Percentiles rank a stretch among this genome's conserved stretches.
Evolutionary conservation across 2,113 vertebrate species (phyloP).

Genomic region (Percina caprodes): DNA sequence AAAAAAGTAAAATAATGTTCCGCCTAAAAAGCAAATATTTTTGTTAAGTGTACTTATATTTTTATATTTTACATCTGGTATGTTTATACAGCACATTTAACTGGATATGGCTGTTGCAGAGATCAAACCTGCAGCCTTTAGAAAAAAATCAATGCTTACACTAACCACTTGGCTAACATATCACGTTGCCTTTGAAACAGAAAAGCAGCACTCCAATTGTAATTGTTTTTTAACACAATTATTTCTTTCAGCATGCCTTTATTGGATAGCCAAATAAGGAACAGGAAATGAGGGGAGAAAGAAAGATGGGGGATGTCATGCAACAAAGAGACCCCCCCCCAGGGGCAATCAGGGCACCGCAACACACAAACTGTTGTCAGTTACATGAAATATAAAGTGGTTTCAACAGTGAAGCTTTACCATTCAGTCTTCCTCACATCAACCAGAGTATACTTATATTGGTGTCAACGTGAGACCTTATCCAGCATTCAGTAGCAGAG

Average conservation of each 20-base stretch:
- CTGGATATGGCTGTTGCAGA: background rate
- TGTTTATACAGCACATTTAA: background rate
- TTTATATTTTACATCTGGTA: background rate
- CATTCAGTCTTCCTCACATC: background rate
- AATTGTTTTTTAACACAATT: background rate
- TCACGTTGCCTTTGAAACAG: background rate
- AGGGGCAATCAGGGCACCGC: background rate
- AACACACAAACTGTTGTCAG: background rate
- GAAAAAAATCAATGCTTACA: background rate
- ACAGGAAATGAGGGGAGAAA: background rate
- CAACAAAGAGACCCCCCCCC: background rate
- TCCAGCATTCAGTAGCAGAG: constrained; percentile 28
- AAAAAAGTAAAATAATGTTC: background rate
- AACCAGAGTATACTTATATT: constrained; percentile 13
- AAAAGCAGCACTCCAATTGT: background rate
- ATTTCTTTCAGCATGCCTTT: background rate
- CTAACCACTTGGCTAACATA: background rate
- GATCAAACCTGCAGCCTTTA: background rate
- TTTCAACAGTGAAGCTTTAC: background rate
- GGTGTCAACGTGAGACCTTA: constrained; percentile 16
- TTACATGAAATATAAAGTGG: background rate
- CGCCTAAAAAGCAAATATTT: background rate
- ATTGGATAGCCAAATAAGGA: background rate
- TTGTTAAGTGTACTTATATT: background rate
- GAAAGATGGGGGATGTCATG: background rate